Conservation (phyloP, 1,140 invertebrate genomes). For the Platorchestia sp. region DNA sequence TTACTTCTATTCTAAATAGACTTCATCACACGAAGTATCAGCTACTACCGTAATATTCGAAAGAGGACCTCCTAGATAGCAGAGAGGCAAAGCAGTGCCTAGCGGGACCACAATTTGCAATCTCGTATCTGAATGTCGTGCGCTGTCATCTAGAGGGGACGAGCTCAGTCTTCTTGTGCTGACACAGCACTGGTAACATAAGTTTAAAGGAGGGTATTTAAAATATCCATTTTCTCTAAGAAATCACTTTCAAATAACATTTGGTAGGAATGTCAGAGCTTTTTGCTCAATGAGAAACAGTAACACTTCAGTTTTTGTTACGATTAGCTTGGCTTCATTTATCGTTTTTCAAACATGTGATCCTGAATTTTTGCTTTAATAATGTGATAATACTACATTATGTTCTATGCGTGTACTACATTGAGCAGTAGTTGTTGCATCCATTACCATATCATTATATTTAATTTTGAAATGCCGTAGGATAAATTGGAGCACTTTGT, state of each 20-base stretch:
- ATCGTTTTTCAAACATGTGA: background rate
- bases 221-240: background rate
- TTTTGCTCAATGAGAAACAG: too few species aligned
- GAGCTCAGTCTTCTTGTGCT: background rate
- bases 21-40: too few species aligned
- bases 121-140: background rate
- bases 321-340: background rate
- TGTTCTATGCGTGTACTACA: too few species aligned
- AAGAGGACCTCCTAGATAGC: too few species aligned
- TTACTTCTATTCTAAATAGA: too few species aligned
- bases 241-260: background rate
- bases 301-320: background rate
- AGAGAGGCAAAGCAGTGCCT: background rate
- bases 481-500: too few species aligned
- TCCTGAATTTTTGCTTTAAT: too few species aligned
- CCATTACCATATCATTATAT: too few species aligned
- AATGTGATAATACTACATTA: too few species aligned
- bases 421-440: too few species aligned
- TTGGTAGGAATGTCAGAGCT: background rate
- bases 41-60: too few species aligned
- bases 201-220: background rate
- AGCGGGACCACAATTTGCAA: background rate
- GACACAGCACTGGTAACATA: background rate
- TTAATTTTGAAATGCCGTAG: too few species aligned
- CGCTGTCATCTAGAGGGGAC: background rate